These are phyloP conservation scores for Eurytoma adleriae DNA, from an alignment of 2,888 invertebrate genomes.

Conservation along the genomic window DNA sequence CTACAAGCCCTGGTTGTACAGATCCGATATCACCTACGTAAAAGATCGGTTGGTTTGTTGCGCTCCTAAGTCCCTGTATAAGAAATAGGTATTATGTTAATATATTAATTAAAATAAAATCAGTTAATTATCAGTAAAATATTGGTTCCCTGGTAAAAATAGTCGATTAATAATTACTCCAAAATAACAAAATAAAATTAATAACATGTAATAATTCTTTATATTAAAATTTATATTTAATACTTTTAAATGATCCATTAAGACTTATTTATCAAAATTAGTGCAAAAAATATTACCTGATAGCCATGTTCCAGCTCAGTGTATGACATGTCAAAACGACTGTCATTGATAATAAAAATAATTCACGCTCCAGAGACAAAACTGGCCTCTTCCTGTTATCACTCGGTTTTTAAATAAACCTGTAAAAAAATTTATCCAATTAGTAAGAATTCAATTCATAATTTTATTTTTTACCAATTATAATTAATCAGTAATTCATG, in stretches of 20 bases:
- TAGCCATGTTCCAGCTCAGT: slow-evolving; percentile 95
- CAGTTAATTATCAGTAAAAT: background rate
- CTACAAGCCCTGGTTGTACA: slow-evolving; percentile 68
- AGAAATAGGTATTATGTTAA: background rate
- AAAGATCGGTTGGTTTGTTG: slow-evolving; percentile 71
- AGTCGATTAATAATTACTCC: background rate
- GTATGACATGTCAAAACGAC: slow-evolving; percentile 84
- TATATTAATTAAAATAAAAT: background rate
- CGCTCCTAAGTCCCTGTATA: slow-evolving; percentile 72
- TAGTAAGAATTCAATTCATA: slow-evolving; percentile 2
- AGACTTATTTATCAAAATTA: background rate
- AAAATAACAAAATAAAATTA: background rate
- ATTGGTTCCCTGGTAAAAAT: too few species aligned
- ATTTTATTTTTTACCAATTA: background rate
- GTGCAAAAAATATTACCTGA: slow-evolving; percentile 80
- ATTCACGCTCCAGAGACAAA: slow-evolving; percentile 38
- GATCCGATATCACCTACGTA: slow-evolving; percentile 73
- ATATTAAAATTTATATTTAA: background rate
- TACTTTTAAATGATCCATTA: slow-evolving; percentile 23
- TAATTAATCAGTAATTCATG: background rate
- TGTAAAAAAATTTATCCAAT: slow-evolving; percentile 32
- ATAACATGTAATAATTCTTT: too few species aligned
- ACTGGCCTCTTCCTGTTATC: slow-evolving; percentile 15
- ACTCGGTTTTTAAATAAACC: background rate
- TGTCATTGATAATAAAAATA: slow-evolving; percentile 69